Conservation (phyloP, 2,797 vertebrate species). For the Eulemur coronatus region DNA sequence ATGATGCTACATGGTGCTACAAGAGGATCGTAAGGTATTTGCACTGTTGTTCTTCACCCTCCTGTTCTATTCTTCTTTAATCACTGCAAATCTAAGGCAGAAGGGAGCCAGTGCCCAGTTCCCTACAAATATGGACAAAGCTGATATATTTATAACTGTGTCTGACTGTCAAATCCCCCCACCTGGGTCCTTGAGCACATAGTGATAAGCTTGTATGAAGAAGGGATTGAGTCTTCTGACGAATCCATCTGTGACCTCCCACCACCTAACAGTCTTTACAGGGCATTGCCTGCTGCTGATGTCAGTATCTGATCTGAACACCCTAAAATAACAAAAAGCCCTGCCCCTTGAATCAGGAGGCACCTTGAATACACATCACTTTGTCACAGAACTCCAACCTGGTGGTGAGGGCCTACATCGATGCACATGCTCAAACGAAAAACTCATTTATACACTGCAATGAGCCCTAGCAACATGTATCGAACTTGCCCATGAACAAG, state of each 20-base stretch:
- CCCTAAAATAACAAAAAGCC: not conserved
- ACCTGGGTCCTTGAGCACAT: slow-evolving; percentile 30
- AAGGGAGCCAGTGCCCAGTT: not conserved
- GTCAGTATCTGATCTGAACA: not conserved
- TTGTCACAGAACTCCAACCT: not conserved
- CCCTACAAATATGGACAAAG: not conserved
- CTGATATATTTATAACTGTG: not conserved
- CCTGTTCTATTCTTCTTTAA: not conserved
- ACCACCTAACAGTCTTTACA: not conserved
- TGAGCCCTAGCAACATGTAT: not conserved
- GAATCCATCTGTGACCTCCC: not conserved
- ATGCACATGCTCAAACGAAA: not conserved
- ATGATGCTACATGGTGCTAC: not conserved
- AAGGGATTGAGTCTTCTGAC: not conserved
- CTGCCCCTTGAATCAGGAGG: not conserved
- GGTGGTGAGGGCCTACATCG: not conserved
- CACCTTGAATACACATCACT: not conserved
- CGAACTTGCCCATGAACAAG: not conserved
- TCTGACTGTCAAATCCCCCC: slow-evolving; percentile 25
- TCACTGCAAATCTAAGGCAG: slow-evolving; percentile 5
- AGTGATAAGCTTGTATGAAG: slow-evolving; percentile 54
- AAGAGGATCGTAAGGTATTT: not conserved
- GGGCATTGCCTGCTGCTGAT: not conserved
- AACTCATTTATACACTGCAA: not conserved
- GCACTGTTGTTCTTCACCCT: not conserved